Evolutionary conservation across 2,797 vertebrate species (phyloP), one percentile per base, ranked within the genome.

Genomic region (Enteromius radiatus): DNA sequence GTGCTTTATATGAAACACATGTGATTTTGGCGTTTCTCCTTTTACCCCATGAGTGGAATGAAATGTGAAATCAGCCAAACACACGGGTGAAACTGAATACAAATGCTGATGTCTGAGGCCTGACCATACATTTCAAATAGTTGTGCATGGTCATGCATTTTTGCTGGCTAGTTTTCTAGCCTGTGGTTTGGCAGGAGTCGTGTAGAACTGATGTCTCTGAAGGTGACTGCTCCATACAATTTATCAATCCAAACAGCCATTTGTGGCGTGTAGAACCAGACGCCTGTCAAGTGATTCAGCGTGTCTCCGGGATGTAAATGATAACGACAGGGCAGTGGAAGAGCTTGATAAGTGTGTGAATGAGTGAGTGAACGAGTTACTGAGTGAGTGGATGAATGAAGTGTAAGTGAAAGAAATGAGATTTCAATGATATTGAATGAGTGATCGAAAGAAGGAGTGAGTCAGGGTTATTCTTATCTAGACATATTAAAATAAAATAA

Each of bases 71-170:
- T 78, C 73, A 81, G 86, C 79, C 86, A 85, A 73, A 88, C 59
- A 76, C 52, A 71, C 36, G 61, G 61, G 56, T 88, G 84, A 87
- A 88, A 87, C 82, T 78, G 83, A 87, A 88, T 86, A 81, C 83
- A 84, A 87, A 84, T 81, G 81, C 80, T 86, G 77, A 87, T 76
- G 76, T 77, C 83, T 84, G 81, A 78, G 75, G 75, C 80, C 84
- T 87, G 84, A 88, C 82, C 86, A 64, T 87, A 84, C 88, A 87
- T 88, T 83, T 86, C 78, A 87, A 87, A 82, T 74, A 82, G 76
- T 84, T 74, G 65, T 86, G 84, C 87, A 33, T 87, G 78, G 80
- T 88, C 84, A 86, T 87, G 87, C 84, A 86, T 86, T 86, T 86
- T 87, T 86, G 74, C 83, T 78, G 47, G 75, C 84, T 74, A 43